Evolutionary conservation across 1,140 invertebrate genomes (phyloP).

Genomic region (Tetramorium simillimum): DNA sequence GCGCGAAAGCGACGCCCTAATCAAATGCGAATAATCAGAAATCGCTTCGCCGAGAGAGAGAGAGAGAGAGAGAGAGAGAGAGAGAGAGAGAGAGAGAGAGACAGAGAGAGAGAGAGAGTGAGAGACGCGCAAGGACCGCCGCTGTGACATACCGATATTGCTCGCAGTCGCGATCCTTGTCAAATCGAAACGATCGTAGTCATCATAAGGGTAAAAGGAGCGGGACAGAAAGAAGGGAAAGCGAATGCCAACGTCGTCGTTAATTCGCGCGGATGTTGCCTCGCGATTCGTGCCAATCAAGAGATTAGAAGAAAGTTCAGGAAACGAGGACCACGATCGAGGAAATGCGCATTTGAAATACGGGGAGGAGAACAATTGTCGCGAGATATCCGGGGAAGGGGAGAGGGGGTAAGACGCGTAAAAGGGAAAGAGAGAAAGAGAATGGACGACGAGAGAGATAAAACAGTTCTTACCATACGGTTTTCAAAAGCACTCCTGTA

Average conservation of each 20-base stretch:
- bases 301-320: slow-evolving; percentile 1
- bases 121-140: neutral
- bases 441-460: neutral
- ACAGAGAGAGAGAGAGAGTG: too few species aligned
- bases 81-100: neutral
- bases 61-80: neutral
- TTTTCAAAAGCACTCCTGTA: slow-evolving; percentile 70
- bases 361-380: slow-evolving; percentile 1
- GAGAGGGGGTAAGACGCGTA: neutral
- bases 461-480: slow-evolving; percentile 41
- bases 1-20: neutral
- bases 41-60: neutral
- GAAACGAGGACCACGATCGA: slow-evolving; percentile 34
- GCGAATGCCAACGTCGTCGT: slow-evolving; percentile 40
- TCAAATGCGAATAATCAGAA: slow-evolving; percentile 16
- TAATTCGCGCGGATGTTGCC: slow-evolving; percentile 44
- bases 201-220: neutral
- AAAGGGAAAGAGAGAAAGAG: neutral
- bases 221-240: neutral
- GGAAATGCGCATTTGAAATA: neutral
- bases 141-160: neutral
- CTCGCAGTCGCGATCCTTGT: slow-evolving; percentile 21
- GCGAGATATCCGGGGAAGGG: neutral
- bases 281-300: slow-evolving; percentile 62
- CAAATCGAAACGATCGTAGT: neutral